Conservation (phyloP, 2,888 invertebrate species). For the Nipponacmea schrenckii region DNA sequence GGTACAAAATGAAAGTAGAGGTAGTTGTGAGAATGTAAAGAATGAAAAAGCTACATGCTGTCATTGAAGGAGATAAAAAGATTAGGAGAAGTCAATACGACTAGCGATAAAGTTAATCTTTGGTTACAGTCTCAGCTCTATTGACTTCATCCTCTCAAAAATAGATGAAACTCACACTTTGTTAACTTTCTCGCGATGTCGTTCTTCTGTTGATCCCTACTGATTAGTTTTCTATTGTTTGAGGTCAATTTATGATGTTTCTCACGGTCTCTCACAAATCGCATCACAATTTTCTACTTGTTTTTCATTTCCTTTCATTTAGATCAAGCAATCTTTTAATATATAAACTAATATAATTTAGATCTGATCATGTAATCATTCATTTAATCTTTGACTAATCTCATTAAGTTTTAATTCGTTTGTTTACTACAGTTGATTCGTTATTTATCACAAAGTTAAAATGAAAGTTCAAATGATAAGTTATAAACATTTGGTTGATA, state of each 20-base stretch:
- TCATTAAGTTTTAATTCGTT: too few relatives aligned
- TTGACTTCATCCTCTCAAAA: not conserved
- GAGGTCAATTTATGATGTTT: slow-evolving; percentile 3
- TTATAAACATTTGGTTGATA: too few relatives aligned
- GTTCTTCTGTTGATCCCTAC: not conserved
- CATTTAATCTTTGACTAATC: too few relatives aligned
- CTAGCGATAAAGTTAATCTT: slow-evolving; percentile 3
- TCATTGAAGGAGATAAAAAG: slow-evolving; percentile 4
- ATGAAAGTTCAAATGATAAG: too few relatives aligned
- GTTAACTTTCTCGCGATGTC: slow-evolving; percentile 9
- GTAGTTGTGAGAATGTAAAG: not conserved
- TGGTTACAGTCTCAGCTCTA: not conserved
- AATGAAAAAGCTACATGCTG: slow-evolving; percentile 6
- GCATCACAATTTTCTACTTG: too few relatives aligned
- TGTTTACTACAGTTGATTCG: too few relatives aligned
- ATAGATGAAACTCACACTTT: not conserved
- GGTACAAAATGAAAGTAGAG: too few relatives aligned
- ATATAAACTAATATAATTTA: too few relatives aligned
- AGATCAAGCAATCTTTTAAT: too few relatives aligned
- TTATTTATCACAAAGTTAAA: too few relatives aligned
- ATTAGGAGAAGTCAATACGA: not conserved
- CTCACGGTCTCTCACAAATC: not conserved
- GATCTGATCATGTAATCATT: too few relatives aligned
- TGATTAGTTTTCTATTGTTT: not conserved
- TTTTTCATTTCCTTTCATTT: too few relatives aligned